phyloP scores from a whole-genome alignment of 2,797 vertebrate genomes.

The Diplodus puntazzo region DNA sequence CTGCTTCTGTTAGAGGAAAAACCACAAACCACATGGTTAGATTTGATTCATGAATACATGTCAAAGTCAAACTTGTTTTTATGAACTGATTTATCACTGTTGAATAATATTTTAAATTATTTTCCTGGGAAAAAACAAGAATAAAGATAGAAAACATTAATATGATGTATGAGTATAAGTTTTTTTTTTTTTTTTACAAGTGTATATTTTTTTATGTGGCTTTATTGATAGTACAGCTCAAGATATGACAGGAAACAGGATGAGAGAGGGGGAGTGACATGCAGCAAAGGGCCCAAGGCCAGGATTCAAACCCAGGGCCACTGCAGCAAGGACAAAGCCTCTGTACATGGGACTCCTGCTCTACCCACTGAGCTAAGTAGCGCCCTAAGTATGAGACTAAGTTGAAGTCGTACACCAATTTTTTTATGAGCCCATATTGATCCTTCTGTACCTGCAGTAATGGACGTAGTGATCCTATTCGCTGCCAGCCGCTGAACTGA shows the following conservation, averaged over 20 bases:
- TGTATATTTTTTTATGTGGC: no score
- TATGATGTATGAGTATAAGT: neutral
- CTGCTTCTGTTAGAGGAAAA: conserved; percentile 84
- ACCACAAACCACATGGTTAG: neutral
- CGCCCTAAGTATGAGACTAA: no score
- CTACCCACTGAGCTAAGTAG: no score
- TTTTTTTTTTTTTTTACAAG: no score
- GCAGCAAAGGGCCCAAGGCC: no score
- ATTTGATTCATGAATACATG: neutral
- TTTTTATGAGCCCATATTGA: neutral
- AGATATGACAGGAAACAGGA: no score
- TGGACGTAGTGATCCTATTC: conserved; percentile 93
- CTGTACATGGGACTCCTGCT: no score
- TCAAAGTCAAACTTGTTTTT: neutral
- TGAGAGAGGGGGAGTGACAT: no score
- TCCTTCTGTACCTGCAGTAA: conserved; percentile 88
- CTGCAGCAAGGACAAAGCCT: no score
- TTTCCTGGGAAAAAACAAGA: neutral
- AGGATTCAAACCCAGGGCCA: no score
- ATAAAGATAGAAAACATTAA: neutral
- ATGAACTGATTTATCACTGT: neutral
- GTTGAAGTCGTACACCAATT: neutral
- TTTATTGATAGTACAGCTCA: no score
- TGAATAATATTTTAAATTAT: neutral
- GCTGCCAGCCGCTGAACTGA: conserved; percentile 84